Evolutionary conservation across 2,888 invertebrate genomes (phyloP).

Genomic region (Isoperla grammatica): DNA sequence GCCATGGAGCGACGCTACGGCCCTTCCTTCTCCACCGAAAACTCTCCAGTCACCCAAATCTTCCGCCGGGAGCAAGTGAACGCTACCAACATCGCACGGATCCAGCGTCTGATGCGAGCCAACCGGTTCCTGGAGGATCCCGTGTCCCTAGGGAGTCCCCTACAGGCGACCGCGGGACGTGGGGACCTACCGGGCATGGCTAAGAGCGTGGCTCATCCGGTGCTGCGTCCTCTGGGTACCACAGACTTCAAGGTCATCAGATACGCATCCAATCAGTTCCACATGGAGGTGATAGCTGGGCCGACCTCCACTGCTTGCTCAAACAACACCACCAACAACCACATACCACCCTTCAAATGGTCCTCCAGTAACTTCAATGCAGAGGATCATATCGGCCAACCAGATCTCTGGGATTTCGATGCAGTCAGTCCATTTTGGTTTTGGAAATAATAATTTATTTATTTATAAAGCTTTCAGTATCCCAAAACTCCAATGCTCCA

Average conservation of each 20-base stretch:
- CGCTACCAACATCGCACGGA: constrained; percentile 50
- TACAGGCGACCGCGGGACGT: constrained; percentile 55
- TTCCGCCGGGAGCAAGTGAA: constrained; percentile 51
- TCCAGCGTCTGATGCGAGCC: constrained; percentile 51
- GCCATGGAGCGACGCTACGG: constrained; percentile 48
- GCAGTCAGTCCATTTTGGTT: constrained; percentile 55
- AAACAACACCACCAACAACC: constrained; percentile 43
- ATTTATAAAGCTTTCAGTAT: no score
- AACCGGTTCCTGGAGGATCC: constrained; percentile 54
- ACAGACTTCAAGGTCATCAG: constrained; percentile 53
- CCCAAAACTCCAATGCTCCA: no score
- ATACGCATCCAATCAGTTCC: constrained; percentile 38
- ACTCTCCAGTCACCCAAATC: constrained; percentile 47
- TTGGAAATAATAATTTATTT: constrained; percentile 45
- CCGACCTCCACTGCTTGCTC: constrained; percentile 39
- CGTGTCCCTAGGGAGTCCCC: constrained; percentile 52
- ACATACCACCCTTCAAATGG: constrained; percentile 69
- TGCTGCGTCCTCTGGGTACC: constrained; percentile 45
- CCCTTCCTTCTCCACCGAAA: constrained; percentile 51
- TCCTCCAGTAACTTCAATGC: constrained; percentile 58
- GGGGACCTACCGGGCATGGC: constrained; percentile 51
- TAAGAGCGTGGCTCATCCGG: constrained; percentile 42
- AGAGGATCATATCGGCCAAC: constrained; percentile 62
- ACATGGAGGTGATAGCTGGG: constrained; percentile 45
- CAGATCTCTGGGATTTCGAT: constrained; percentile 67